phyloP scores from a whole-genome alignment of 2,113 vertebrate species.

The Rhinoderma darwinii region DNA sequence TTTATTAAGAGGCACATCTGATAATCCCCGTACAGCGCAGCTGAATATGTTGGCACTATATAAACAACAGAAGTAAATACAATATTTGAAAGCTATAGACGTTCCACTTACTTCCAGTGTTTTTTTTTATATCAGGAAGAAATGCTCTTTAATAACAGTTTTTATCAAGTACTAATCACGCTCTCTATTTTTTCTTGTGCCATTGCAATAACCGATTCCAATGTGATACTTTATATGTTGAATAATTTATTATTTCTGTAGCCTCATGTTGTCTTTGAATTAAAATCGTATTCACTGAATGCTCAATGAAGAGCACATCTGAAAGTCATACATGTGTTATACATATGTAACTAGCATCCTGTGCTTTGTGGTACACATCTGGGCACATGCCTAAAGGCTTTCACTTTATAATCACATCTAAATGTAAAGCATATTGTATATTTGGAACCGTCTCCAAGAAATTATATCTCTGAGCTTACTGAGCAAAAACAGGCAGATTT shows the following conservation, averaged over 20 bases:
- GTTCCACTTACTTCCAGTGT: too few relatives aligned
- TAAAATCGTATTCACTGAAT: neutral
- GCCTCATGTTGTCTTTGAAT: neutral
- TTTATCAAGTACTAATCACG: neutral
- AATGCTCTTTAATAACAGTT: too few relatives aligned
- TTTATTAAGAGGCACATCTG: too few relatives aligned
- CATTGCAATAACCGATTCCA: neutral
- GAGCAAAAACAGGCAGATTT: neutral
- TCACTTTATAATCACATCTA: slow-evolving; percentile 40
- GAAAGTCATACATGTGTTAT: slow-evolving; percentile 4
- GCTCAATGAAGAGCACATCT: neutral
- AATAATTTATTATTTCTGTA: neutral
- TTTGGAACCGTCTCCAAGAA: slow-evolving; percentile 5
- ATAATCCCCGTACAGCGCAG: too few relatives aligned
- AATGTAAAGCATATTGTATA: slow-evolving; percentile 33
- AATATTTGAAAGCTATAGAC: too few relatives aligned
- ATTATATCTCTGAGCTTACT: neutral
- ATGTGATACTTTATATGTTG: neutral
- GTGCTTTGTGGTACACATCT: slow-evolving; percentile 41
- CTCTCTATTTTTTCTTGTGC: neutral
- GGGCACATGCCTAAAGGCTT: slow-evolving; percentile 30
- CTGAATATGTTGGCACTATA: too few relatives aligned
- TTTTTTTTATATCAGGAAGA: too few relatives aligned
- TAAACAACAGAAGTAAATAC: too few relatives aligned
- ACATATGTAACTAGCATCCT: slow-evolving; percentile 37